Base-by-base conservation (phyloP, 2,113 vertebrate species). In the Eurystomus gularis region DNA sequence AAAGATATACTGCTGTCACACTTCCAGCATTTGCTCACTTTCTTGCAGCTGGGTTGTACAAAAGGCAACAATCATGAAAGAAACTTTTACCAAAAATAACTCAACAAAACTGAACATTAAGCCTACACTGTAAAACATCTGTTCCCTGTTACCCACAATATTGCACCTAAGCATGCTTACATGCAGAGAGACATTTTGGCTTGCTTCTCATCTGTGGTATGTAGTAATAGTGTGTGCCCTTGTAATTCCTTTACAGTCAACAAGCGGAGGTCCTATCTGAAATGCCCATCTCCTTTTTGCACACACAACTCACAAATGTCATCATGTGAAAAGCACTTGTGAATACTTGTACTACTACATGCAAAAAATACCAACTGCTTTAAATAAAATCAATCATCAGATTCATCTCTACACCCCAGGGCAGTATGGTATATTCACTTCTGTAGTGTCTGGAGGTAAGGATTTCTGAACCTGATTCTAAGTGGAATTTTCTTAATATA, bases 1-100 rank as follows among this genome's bases (percentile, higher is more conserved):
- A 98, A 97, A 98, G 97, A 98, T 98, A 97, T 98, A 98, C 98
- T 98, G 97, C 96, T 98, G 94, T 98, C 97, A 98, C 97, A 98
- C 98, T 97, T 98, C 97, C 97, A 98, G 97, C 97, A 86, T 97
- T 97, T 97, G 96, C 97, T 98, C 97, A 96, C 97, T 97, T 95
- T 97, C 96, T 98, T 98, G 96, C 96, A 98, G 97, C 97, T 97
- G 96, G 97, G 97, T 98, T 90, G 97, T 98, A 98, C 98, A 98
- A 98, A 98, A 97, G 94, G 97, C 95, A 97, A 98, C 97, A 97
- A 97, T 97, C 96, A 97, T 96, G 97, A 97, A 98, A 98, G 95
- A 97, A 98, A 98, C 80, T 97, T 97, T 96, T 97, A 97, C 98
- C 96, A 95, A 96, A 94, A 96, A 88, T 82, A 97, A 94, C 86